Evolutionary conservation across 53 echinoderm and acorn worm species (phyloP), one percentile per base, ranked within the genome.

Genomic region (Hippasteria phrygiana): DNA sequence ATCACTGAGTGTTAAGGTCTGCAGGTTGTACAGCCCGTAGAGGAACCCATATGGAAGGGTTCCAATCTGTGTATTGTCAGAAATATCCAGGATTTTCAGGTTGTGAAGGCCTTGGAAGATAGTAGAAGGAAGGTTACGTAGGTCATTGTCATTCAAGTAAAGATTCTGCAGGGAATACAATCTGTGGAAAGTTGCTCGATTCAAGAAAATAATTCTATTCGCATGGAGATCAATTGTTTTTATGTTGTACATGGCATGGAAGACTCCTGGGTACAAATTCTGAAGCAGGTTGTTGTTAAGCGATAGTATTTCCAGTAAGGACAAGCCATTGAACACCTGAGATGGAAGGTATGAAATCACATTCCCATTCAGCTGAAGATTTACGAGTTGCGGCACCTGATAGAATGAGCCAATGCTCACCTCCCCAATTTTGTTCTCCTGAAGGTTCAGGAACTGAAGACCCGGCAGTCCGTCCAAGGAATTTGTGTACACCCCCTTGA

Each of bases 361-460:
- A 75, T 98, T 98, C 34, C 89, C 89, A 41, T 94, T 90, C 62
- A 98, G 88, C 62, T 94, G 90, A 7, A 98, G 87, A 43, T 93
- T 94, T 0, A 93, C 87, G n/a, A 98, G 87, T 48, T 93, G 83
- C 38, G 91, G 87, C 38, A 93, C 55, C 22, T 91, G 65, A 14
- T 67, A 80, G n/a, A 98, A 91, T 22, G 91, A 89, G 18, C 71
- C 84, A 12, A 84, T 74, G 27, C 74, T 53, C 5, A 98, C 80
- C 10, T 41, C 46, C 24, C 77, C 71, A 16, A 98, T 92, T 34
- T 55, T 26, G 64, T 98, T 98, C 45, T 90, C 88, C 26, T 96
- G 83, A n/a, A 98, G 80, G 73, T 96, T 96, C 12, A 98, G 46
- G 56, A 96, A 96, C 56, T 98, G 95, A 26, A 98, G 71, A 32